These are phyloP conservation scores for Clepsis dumicolana DNA, from an alignment of 2,888 invertebrate species.

Conservation along the genomic window DNA sequence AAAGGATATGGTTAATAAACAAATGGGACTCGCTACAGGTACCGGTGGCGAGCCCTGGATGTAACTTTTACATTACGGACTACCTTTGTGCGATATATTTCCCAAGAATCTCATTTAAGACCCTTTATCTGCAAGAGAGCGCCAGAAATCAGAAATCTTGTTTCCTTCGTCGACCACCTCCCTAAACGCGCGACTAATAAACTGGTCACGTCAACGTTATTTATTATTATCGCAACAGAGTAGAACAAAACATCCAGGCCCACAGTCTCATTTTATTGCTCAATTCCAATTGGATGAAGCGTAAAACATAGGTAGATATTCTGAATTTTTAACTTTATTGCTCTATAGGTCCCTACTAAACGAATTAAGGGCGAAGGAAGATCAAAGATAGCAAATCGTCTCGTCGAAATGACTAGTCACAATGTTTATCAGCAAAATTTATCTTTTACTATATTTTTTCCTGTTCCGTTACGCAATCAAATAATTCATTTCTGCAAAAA, in stretches of 20 bases:
- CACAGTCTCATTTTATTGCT: conserved; percentile 66
- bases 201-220: conserved; percentile 82
- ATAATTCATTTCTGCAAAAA: conserved; percentile 1
- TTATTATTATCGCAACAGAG: conserved; percentile 80
- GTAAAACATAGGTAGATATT: conserved; percentile 32
- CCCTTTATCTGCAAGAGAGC: conserved; percentile 62
- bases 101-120: conserved; percentile 59
- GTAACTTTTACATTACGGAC: conserved; percentile 55
- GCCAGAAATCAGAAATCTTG: conserved; percentile 66
- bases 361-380: conserved; percentile 23
- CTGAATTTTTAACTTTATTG: conserved; percentile 37
- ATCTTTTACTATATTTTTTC: conserved; percentile 12
- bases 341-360: conserved; percentile 15
- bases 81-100: conserved; percentile 54
- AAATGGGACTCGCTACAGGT: conserved; percentile 69
- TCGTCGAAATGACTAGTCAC: conserved; percentile 1
- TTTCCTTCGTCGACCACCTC: conserved; percentile 62
- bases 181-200: conserved; percentile 80
- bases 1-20: conserved; percentile 80
- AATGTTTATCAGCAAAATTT: conserved; percentile 5
- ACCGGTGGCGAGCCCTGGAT: conserved; percentile 59
- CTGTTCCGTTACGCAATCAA: conserved; percentile 14
- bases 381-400: conserved; percentile 34
- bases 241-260: conserved; percentile 69
- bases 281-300: conserved; percentile 57